These are phyloP conservation scores for Stegana nigrithorax DNA, from an alignment of 2,888 invertebrate species.

Conservation along the genomic window DNA sequence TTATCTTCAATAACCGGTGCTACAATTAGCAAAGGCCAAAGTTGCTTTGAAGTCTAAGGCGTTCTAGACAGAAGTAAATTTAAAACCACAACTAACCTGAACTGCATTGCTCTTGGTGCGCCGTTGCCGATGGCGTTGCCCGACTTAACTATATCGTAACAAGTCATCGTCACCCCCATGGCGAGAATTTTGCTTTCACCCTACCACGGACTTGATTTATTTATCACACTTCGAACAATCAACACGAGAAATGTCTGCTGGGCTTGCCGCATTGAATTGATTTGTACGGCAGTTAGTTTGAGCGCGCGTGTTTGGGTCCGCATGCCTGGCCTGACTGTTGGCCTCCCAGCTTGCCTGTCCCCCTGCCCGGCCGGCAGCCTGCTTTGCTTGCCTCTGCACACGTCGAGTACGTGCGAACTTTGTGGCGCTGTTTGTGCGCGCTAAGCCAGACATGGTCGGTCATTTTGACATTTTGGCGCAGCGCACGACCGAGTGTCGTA, in stretches of 20 bases:
- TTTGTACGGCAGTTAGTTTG: conserved; percentile 40
- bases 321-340: conserved; percentile 29
- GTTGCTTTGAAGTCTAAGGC: too few species aligned
- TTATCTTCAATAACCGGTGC: too few species aligned
- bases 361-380: not conserved
- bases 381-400: not conserved
- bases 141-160: too few species aligned
- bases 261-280: conserved; percentile 50
- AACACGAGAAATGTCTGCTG: conserved; percentile 40
- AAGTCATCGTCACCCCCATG: too few species aligned
- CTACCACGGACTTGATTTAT: too few species aligned
- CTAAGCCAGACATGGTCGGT: conserved; percentile 58
- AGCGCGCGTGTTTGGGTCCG: conserved; percentile 23
- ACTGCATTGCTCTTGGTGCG: too few species aligned
- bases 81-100: too few species aligned
- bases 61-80: too few species aligned
- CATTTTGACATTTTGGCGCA: conserved; percentile 45
- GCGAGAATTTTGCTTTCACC: too few species aligned
- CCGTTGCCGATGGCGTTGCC: too few species aligned
- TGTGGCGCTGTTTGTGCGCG: conserved; percentile 43
- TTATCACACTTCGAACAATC: too few species aligned
- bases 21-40: too few species aligned
- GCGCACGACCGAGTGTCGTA: conserved; percentile 31
- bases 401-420: conserved; percentile 48
- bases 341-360: not conserved